Evolutionary conservation across 2,888 invertebrate genomes (phyloP), one percentile per base, ranked within the genome.

Genomic region (Rosalia funebris): DNA sequence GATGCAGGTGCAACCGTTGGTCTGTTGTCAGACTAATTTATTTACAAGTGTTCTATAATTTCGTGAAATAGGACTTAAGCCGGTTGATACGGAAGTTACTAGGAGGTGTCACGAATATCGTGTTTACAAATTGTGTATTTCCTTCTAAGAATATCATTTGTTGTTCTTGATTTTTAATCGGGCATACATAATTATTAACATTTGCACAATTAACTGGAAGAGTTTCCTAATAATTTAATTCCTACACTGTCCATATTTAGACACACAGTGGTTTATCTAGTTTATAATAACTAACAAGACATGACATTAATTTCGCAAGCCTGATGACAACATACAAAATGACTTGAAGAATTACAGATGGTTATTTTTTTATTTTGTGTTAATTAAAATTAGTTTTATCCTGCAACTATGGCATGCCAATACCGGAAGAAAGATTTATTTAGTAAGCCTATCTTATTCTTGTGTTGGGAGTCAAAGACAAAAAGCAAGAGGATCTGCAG

Each of bases 111-210:
- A 69, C 69, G 69, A 69, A 69, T 64, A 59, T 65, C 66, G 69
- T 67, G 69, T 66, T 45, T 57, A 67, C 67, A 66, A 69, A 69
- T 64, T 69, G 69, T 64, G 57, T 52, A 66, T 62, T 69, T 69
- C 69, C 69, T 64, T 65, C 61, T 57, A 17, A 37, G 59, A 66
- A 58, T 59, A 32, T 32, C 32, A 14, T 31, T 42, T 19, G 15
- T 14, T 37, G 11, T 17, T 34, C 36, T 36, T 47, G 47, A 34
- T 47, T 47, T 32, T 46, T 19, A 36, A 47, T 34, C n/a, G 5
- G 19, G 17, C 32, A 10, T 32, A 47, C 32, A 36, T 47, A 47
- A 47, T 15, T 44, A 20, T 44, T 20, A n/a, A n/a, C 11, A n/a
- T n/a, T 16, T 17, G 17, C 15, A 25, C 14, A 44, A 44, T 44